These are phyloP conservation scores for Leptodactylus fuscus DNA, from an alignment of 2,113 vertebrate genomes.

Conservation along the genomic window DNA sequence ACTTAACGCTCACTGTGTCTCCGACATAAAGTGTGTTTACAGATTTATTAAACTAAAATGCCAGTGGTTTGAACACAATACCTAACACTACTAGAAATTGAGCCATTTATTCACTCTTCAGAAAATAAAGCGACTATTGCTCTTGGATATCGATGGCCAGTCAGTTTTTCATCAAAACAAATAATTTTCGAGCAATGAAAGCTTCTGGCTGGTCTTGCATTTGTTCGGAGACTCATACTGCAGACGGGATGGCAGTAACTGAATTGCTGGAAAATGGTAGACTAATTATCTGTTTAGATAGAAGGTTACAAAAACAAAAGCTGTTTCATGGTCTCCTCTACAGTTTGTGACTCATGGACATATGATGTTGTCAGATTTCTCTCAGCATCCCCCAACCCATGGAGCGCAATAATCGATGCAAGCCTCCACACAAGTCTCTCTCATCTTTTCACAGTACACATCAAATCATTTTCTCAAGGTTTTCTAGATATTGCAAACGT, in stretches of 20 bases:
- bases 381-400: conserved; percentile 24
- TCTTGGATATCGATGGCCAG: neutral
- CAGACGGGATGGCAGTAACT: conserved; percentile 39
- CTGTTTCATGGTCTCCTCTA: conserved; percentile 51
- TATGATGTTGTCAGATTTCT: conserved; percentile 55
- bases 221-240: neutral
- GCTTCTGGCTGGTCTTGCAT: neutral
- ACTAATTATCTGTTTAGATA: conserved; percentile 58
- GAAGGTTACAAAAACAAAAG: conserved; percentile 57
- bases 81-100: neutral
- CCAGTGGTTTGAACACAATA: neutral
- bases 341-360: conserved; percentile 52
- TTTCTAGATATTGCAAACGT: neutral
- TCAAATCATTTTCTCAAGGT: neutral
- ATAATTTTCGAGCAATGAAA: neutral
- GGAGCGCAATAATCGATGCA: conserved; percentile 29
- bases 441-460: neutral
- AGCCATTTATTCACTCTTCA: neutral
- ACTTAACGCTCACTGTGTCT: too few species aligned
- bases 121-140: neutral
- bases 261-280: conserved; percentile 45
- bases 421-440: neutral
- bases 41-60: neutral
- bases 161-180: neutral
- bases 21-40: too few species aligned